Evolutionary conservation across 2,113 vertebrate genomes (phyloP), one percentile per base, ranked within the genome.

Genomic region (Syrrhaptes paradoxus): DNA sequence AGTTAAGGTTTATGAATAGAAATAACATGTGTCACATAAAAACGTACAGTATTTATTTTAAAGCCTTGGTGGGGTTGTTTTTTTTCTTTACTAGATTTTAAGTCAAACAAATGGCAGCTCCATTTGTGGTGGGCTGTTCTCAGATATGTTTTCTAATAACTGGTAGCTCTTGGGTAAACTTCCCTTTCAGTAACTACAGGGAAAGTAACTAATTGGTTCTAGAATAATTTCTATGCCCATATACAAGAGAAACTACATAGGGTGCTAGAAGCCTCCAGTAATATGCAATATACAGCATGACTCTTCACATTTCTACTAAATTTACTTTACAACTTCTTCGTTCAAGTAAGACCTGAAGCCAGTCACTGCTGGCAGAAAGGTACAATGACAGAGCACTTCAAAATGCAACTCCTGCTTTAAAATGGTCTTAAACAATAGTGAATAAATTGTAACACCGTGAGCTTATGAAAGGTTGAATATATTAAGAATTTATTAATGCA

Each of bases 1-100:
- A 98, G 97, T 97, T 97, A 98, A 98, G 96, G 95, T 97, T 97
- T 97, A 97, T 95, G 95, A 97, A 97, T 94, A 98, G 97, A 98
- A 98, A 98, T 98, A 98, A 97, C 94, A 94, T 85, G 91, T 95
- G 90, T 94, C 77, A 87, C 93, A 97, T 93, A 96, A 97, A 96
- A 87, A 82, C 1, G 86, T 95, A 92, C 86, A 93, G 87, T 98
- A 97, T 98, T 98, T 98, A 97, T 97, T 98, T 97, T 97, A 97
- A 98, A 97, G 86, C 41, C 86, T 95, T 88, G 25, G 13, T 89
- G 55, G n/a, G 51, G 52, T 96, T 97, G 95, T 90, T 95, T 96
- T 95, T 93, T 88, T 75, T 36, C 82, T 95, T 94, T 91, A 95
- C 89, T 97, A 81, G 71, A 95, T 93, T 95, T 94, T 95, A 83